phyloP scores from a whole-genome alignment of 2,113 vertebrate genomes.

The Saguinus midas region DNA sequence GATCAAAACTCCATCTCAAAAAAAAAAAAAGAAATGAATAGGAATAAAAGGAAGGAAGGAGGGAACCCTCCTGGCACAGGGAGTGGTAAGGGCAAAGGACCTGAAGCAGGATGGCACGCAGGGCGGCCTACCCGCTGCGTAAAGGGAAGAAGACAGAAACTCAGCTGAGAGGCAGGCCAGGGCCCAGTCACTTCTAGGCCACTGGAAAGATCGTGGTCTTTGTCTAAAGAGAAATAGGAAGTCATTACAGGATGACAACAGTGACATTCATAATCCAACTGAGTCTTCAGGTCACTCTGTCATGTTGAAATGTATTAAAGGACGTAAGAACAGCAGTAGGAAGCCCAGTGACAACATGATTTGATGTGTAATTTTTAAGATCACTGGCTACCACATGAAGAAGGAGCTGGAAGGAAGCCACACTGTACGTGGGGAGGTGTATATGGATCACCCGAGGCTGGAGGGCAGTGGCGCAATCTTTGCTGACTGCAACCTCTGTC shows the following conservation, averaged over 20 bases:
- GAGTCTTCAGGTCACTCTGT: constrained; percentile 12
- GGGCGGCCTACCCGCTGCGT: not conserved
- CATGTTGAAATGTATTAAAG: not conserved
- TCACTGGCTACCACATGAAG: not conserved
- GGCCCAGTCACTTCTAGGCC: not conserved
- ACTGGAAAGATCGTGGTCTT: not conserved
- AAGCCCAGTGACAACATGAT: not conserved
- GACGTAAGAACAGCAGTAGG: not conserved
- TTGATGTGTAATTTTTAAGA: not conserved
- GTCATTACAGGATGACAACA: not conserved
- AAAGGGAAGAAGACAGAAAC: not conserved
- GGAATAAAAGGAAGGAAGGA: not conserved
- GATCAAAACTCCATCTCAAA: no score
- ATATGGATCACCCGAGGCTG: no score
- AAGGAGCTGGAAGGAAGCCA: not conserved
- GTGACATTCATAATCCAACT: not conserved
- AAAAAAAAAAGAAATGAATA: not conserved
- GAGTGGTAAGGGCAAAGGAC: not conserved
- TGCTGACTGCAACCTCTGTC: no score
- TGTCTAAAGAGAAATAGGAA: not conserved
- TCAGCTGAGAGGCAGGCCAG: not conserved
- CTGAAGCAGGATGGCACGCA: not conserved
- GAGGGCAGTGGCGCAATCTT: no score
- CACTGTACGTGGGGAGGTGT: not conserved
- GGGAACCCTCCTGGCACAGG: not conserved